Evolutionary conservation across 1,140 invertebrate genomes (phyloP), one percentile per base, ranked within the genome.

Genomic region (Drosophila mayri): DNA sequence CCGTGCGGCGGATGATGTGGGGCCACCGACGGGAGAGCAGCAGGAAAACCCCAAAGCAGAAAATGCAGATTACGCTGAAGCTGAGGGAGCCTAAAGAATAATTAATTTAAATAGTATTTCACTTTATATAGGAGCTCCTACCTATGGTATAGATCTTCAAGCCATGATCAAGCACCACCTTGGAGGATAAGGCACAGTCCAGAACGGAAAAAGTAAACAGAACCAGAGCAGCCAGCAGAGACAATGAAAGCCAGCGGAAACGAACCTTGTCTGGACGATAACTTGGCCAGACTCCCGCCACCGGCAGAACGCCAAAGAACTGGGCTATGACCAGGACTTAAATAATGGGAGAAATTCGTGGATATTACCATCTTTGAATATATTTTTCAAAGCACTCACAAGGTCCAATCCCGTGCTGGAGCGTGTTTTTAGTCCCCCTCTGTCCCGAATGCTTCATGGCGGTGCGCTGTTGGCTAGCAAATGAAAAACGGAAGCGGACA

Each of bases 71-170:
- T 1, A 90, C 81, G 66, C 90, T 90, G 35, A 92, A 92, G 54
- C 83, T 92, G 1, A 92, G 82, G 8, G 91, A 79, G 9, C 86
- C 91, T 92, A 46, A 0, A 32, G 6, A 16, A 10, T 40, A 43
- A 1, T 35, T 16, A 30, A 14, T 1, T 22, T 12, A 12, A n/a
- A 50, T 4, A 25, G 25, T 5, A 5, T 12, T 18, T 3, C 6
- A 25, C 30, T 28, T 37, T 8, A 9, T 10, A 20, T 0, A 16
- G 6, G 30, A 44, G 10, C 5, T 50, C 16, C 10, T 50, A 83
- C 90, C 83, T 63, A 92, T 92, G 18, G 91, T 92, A 28, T 91
- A 84, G 12, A 92, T 70, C 41, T 90, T 92, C 0, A 92, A 50
- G 0, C 91, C 91, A 40, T 76, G 25, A 25, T 90, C 77, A 0